Conservation (phyloP, 2,888 invertebrate genomes). For the Orchestes rusci region DNA sequence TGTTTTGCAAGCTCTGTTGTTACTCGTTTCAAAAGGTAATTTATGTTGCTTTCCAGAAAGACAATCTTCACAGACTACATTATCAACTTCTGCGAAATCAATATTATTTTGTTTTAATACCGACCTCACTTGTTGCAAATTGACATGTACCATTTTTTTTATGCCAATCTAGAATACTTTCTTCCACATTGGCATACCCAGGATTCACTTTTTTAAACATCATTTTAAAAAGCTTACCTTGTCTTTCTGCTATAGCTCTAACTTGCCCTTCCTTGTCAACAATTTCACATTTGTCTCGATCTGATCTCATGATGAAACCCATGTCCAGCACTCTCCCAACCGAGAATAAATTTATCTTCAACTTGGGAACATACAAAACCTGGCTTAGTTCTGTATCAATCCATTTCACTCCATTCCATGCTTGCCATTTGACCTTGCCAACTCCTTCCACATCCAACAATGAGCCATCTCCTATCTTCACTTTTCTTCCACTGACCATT, state of each 20-base stretch:
- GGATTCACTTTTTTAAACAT: background rate
- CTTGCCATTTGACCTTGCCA: background rate
- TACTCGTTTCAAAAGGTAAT: conserved; percentile 7
- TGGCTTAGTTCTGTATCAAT: background rate
- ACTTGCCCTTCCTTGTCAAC: conserved; percentile 1
- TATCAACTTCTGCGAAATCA: background rate
- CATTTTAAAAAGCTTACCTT: background rate
- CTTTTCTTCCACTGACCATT: background rate
- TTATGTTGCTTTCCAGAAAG: conserved; percentile 7
- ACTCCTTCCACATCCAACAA: background rate
- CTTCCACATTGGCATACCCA: background rate
- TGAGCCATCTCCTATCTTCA: conserved; percentile 3
- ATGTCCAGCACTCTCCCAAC: conserved; percentile 3
- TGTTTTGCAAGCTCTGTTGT: background rate
- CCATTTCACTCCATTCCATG: conserved; percentile 4
- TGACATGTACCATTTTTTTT: background rate
- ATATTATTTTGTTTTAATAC: conserved; percentile 5
- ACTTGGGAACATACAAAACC: conserved; percentile 5
- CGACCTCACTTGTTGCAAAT: background rate
- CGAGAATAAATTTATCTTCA: conserved; percentile 5
- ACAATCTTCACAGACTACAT: conserved; percentile 3
- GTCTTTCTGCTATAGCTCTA: conserved; percentile 3
- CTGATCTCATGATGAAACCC: background rate
- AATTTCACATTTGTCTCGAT: conserved; percentile 3
- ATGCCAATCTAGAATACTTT: background rate